Percentiles rank a stretch among this genome's conserved stretches.
These are phyloP conservation scores for Scleropages formosus DNA, from an alignment of 2,797 vertebrate species.

Conservation along the genomic window DNA sequence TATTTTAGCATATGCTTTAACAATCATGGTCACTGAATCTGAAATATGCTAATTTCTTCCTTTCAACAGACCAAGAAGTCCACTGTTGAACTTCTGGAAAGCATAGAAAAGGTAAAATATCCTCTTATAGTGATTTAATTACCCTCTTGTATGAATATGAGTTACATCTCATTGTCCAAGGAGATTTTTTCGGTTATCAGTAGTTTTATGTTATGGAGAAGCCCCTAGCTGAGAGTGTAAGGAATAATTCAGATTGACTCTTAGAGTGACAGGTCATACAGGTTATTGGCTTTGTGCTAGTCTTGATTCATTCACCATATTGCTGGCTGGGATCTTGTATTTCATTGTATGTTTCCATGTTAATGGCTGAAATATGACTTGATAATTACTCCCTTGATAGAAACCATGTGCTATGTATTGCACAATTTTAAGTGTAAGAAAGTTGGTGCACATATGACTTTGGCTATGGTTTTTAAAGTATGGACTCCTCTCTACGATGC, in stretches of 20 bases:
- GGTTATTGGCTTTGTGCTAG: constrained; percentile 41
- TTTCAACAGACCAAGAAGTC: constrained; percentile 84
- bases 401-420: too few relatives aligned
- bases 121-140: constrained; percentile 26
- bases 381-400: too few relatives aligned
- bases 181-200: constrained; percentile 5
- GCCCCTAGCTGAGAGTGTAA: background rate
- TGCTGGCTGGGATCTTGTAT: background rate
- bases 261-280: constrained; percentile 63
- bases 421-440: too few relatives aligned
- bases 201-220: background rate
- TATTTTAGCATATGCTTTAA: background rate
- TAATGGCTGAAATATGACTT: too few relatives aligned
- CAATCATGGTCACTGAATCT: constrained; percentile 9
- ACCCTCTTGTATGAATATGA: background rate
- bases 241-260: constrained; percentile 27
- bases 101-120: constrained; percentile 89
- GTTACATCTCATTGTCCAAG: too few relatives aligned
- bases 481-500: too few relatives aligned
- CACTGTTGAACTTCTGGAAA: constrained; percentile 91
- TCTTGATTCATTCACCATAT: background rate
- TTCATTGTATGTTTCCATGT: too few relatives aligned
- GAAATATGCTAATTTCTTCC: constrained; percentile 45
- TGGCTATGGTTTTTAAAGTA: too few relatives aligned
- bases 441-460: too few relatives aligned